Evolutionary conservation across 1,140 invertebrate species (phyloP), one percentile per base, ranked within the genome.

Genomic region (Magallana gigas): DNA sequence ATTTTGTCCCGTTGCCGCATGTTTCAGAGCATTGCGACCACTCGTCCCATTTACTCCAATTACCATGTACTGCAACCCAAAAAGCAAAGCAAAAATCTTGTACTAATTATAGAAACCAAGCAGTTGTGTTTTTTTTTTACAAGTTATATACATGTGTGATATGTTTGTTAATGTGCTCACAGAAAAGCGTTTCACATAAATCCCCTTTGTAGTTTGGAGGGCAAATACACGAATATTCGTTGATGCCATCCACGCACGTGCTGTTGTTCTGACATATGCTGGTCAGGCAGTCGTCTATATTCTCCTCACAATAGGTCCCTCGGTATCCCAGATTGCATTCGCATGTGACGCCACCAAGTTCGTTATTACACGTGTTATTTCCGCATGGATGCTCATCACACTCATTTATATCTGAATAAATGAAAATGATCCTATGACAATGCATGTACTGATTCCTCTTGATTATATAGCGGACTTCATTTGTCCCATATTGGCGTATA

Each of bases 291-390:
- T 90, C 87, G 48, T 92, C 84, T 97, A 98, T 98, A 92, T 98
- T 97, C 0, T 98, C 97, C 92, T 98, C 98, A 92, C 98, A 99
- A 0, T 98, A 96, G 91, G 97, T 97, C 1, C 98, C 98, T 0
- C 98, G 98, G 98, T 98, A 99, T 0, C 98, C 98, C 88, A 96
- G 96, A 0, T 96, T 96, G 94, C 98, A 99, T 4, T 96, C 96
- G 93, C 98, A 99, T 16, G 96, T 96, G 92, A 98, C 99, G 68
- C 71, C 62, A 83, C 88, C 96, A 87, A 97, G 85, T n/a, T 87
- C 36, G 85, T 94, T 91, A 57, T 59, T 68, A 86, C 93, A 94
- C 29, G 86, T 91, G 57, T 91, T 90, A 88, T 92, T 91, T 56
- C 88, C 64, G 87, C 93, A 94, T 8, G 92, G 91, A 14, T 85